Conservation (phyloP, 2,797 vertebrate genomes). For the Thamnophis elegans region DNA sequence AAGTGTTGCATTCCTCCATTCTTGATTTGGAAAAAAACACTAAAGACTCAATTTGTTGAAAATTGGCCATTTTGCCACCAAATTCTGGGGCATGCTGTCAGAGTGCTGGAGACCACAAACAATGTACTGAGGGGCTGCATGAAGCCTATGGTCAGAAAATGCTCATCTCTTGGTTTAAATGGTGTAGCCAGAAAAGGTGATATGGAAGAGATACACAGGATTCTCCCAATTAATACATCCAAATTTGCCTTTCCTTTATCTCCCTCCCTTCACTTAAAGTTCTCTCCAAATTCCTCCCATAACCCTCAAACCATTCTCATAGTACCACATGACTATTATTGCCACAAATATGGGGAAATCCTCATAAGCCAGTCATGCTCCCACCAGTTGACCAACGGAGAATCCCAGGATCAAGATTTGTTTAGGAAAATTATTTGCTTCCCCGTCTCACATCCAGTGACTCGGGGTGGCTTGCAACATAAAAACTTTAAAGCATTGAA, state of each 20-base stretch:
- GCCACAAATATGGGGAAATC: background rate
- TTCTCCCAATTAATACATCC: background rate
- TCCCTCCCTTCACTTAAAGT: background rate
- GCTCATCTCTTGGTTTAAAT: background rate
- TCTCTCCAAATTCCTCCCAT: background rate
- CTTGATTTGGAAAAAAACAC: background rate
- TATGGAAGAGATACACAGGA: no score
- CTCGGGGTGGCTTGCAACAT: no score
- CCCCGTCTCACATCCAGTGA: no score
- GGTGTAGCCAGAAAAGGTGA: background rate
- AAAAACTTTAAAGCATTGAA: no score
- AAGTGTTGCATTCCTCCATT: background rate
- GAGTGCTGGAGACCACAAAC: background rate
- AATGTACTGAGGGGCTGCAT: background rate
- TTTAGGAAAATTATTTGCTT: no score
- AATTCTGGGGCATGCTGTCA: background rate
- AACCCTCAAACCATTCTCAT: background rate
- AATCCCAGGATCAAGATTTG: background rate
- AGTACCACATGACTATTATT: background rate
- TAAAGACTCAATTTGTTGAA: background rate
- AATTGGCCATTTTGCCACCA: background rate
- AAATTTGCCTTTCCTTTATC: background rate
- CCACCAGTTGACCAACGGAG: background rate
- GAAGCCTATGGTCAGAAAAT: background rate
- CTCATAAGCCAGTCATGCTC: background rate